Conservation (phyloP, 2,888 invertebrate genomes). For the Ectemnius cavifrons region DNA sequence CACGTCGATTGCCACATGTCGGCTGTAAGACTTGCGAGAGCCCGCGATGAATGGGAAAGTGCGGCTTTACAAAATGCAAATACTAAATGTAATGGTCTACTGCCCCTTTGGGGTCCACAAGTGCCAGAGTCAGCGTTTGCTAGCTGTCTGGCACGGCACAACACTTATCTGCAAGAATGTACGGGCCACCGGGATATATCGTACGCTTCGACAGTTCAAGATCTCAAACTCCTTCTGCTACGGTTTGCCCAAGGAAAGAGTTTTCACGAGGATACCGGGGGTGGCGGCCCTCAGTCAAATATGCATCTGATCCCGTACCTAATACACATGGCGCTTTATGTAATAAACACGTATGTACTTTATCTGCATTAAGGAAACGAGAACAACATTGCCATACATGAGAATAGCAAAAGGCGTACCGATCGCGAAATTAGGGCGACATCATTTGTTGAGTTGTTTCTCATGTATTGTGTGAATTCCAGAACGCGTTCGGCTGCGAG, state of each 20-base stretch:
- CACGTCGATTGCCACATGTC: slow-evolving; percentile 99
- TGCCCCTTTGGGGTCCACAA: slow-evolving; percentile 98
- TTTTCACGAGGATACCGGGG: slow-evolving; percentile 98
- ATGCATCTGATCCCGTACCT: slow-evolving; percentile 97
- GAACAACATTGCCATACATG: no score
- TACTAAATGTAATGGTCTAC: slow-evolving; percentile 96
- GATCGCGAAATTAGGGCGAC: no score
- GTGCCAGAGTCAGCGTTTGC: slow-evolving; percentile 96
- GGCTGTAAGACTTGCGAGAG: slow-evolving; percentile 87
- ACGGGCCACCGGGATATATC: slow-evolving; percentile 88
- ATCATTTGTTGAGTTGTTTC: no score
- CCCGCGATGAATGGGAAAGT: slow-evolving; percentile 98
- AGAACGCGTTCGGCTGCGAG: slow-evolving; percentile 87
- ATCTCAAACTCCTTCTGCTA: slow-evolving; percentile 92
- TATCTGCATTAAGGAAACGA: no score
- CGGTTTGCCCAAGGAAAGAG: slow-evolving; percentile 96
- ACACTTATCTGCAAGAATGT: slow-evolving; percentile 88
- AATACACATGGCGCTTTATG: slow-evolving; percentile 95
- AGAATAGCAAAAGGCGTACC: no score
- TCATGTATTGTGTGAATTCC: no score
- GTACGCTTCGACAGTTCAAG: slow-evolving; percentile 91
- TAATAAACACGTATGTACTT: slow-evolving; percentile 88
- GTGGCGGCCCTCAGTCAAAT: slow-evolving; percentile 97
- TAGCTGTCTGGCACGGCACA: slow-evolving; percentile 94
- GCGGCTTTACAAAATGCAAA: slow-evolving; percentile 99